These are phyloP conservation scores for Drosophila greeni DNA, from an alignment of 2,888 invertebrate species.

Conservation along the genomic window DNA sequence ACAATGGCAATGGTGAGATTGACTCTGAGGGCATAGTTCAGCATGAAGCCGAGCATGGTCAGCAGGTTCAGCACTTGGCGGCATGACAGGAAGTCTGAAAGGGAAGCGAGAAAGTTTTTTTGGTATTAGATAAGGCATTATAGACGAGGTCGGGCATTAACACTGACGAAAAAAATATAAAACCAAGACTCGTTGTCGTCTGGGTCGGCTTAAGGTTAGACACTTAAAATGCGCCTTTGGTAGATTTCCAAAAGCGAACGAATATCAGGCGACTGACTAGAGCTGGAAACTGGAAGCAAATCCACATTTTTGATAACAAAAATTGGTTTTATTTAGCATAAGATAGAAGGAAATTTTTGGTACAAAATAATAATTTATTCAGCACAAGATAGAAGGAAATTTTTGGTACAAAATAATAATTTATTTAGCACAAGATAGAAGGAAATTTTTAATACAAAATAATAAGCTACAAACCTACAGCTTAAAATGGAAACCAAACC, in stretches of 20 bases:
- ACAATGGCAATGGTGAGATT: constrained; percentile 93
- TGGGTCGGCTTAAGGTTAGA: constrained; percentile 16
- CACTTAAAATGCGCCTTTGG: constrained; percentile 35
- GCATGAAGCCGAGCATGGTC: constrained; percentile 92
- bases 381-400: neutral
- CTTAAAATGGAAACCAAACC: too few species aligned
- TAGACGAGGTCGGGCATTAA: constrained; percentile 15
- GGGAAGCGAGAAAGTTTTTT: constrained; percentile 15
- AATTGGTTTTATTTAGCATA: neutral
- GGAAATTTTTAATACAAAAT: too few species aligned
- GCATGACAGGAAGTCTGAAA: constrained; percentile 86
- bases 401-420: too few species aligned
- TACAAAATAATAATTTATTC: too few species aligned
- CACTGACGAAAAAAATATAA: neutral
- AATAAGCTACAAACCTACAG: too few species aligned
- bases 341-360: neutral
- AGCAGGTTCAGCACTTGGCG: constrained; percentile 89
- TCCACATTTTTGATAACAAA: constrained; percentile 16
- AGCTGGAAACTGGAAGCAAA: neutral
- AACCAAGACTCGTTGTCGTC: neutral
- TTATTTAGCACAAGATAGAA: too few species aligned
- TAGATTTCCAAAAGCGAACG: constrained; percentile 40
- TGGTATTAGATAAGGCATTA: neutral
- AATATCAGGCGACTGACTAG: constrained; percentile 19
- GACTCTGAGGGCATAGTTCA: constrained; percentile 92